These are phyloP conservation scores for Python bivittatus DNA, from an alignment of 2,113 vertebrate genomes.

Conservation along the genomic window DNA sequence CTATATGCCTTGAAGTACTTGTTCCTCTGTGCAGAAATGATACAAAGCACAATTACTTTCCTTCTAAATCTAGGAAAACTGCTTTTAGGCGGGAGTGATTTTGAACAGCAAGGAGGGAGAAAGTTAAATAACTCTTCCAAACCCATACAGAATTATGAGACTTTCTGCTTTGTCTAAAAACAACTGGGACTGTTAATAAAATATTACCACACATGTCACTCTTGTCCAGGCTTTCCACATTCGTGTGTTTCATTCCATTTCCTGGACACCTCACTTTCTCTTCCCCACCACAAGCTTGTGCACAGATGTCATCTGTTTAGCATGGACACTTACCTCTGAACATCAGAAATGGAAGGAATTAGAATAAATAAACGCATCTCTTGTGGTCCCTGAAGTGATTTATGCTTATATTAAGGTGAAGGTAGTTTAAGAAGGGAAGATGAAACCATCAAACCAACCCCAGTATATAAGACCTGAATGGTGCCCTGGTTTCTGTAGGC, in stretches of 20 bases:
- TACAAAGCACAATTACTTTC: neutral
- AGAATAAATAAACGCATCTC: neutral
- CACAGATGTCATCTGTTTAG: neutral
- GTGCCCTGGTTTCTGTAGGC: neutral
- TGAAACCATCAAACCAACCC: neutral
- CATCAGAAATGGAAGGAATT: neutral
- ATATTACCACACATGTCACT: neutral
- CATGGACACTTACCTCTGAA: neutral
- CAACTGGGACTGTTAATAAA: neutral
- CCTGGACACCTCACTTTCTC: neutral
- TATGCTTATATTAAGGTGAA: neutral
- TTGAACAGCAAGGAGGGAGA: neutral
- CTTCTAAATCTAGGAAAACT: neutral
- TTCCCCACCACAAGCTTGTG: neutral
- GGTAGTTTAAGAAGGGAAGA: slow-evolving; percentile 23
- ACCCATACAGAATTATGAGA: neutral
- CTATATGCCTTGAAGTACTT: neutral
- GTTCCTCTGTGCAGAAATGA: neutral
- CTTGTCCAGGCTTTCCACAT: neutral
- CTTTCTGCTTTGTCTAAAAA: neutral
- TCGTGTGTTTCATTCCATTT: neutral
- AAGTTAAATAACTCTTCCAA: neutral
- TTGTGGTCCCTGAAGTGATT: neutral
- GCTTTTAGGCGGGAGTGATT: neutral
- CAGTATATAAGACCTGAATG: slow-evolving; percentile 1